Percentiles rank a stretch among this genome's conserved stretches.
Evolutionary conservation across 2,113 vertebrate species (phyloP).

Genomic region (Pogona vitticeps): DNA sequence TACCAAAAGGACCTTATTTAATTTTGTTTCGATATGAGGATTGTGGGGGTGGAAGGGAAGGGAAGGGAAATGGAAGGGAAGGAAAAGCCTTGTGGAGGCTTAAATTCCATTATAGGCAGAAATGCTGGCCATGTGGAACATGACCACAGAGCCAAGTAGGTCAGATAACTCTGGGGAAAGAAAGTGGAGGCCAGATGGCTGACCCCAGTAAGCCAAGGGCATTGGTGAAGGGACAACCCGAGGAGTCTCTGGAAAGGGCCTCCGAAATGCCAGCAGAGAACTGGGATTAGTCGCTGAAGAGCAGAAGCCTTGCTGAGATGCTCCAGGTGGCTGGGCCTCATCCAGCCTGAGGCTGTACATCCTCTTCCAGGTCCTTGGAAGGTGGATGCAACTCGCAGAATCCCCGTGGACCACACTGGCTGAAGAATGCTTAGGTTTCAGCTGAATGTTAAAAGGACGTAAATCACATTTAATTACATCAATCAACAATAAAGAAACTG

Average conservation of each 20-base stretch:
- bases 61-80: neutral
- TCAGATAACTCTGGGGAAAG: conserved; percentile 43
- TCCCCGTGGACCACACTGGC: too few relatives aligned
- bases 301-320: neutral
- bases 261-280: neutral
- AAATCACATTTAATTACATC: too few relatives aligned
- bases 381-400: too few relatives aligned
- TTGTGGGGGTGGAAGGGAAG: too few relatives aligned
- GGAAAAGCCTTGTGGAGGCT: neutral
- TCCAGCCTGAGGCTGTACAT: neutral
- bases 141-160: conserved; percentile 29
- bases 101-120: neutral
- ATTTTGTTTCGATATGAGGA: neutral
- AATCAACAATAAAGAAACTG: too few relatives aligned
- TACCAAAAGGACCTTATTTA: neutral
- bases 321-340: neutral
- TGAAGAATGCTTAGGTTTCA: too few relatives aligned
- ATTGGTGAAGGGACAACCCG: neutral
- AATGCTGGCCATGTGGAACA: neutral
- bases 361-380: neutral
- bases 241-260: neutral
- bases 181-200: conserved; percentile 45
- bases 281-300: neutral
- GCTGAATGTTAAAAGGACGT: too few relatives aligned
- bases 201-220: neutral